Evolutionary conservation across 2,888 invertebrate species (phyloP).

Genomic region (Gastracanthus pulcherrimus): DNA sequence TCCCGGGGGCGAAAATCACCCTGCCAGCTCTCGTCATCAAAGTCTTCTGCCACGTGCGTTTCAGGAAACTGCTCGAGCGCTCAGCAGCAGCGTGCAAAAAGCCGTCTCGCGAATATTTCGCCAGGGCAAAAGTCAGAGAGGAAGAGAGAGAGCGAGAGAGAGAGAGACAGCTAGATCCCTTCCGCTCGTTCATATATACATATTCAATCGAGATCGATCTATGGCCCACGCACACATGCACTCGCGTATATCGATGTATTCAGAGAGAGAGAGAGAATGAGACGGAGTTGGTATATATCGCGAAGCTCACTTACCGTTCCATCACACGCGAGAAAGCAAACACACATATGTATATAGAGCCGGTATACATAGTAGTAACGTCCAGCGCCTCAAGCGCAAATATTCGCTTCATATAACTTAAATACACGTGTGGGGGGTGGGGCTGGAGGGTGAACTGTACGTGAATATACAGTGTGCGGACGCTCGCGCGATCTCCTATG

Average conservation of each 20-base stretch:
- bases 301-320: constrained; percentile 2
- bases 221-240: background rate
- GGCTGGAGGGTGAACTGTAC: background rate
- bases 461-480: no score
- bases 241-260: background rate
- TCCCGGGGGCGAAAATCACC: background rate
- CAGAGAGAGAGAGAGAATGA: no score
- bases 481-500: no score
- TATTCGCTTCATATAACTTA: constrained; percentile 30
- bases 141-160: background rate
- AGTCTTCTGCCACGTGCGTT: constrained; percentile 9
- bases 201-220: constrained; percentile 37
- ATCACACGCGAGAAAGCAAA: background rate
- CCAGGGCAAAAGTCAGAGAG: background rate
- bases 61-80: no score
- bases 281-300: background rate
- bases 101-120: background rate
- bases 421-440: background rate
- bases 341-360: background rate
- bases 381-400: background rate
- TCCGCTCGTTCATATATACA: constrained; percentile 2
- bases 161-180: background rate
- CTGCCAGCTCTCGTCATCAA: background rate
- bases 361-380: no score
- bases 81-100: background rate